phyloP scores from a whole-genome alignment of 2,888 invertebrate species.

The Onchidella celtica region DNA sequence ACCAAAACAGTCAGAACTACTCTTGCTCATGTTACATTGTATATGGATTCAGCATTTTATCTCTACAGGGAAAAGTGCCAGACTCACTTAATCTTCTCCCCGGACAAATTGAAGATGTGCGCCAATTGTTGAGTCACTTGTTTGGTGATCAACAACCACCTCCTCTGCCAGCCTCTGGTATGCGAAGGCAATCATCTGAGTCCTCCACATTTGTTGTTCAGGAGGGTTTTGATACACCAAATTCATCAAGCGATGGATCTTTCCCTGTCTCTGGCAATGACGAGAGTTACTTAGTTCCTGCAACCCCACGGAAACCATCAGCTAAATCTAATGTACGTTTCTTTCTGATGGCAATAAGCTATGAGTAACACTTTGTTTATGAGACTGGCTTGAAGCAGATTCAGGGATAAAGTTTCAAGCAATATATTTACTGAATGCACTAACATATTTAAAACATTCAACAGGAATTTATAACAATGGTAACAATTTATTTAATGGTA shows the following conservation, averaged over 20 bases:
- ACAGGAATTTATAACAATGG: too few species aligned
- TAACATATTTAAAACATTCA: too few species aligned
- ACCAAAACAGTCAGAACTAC: too few species aligned
- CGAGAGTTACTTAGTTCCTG: constrained; percentile 24
- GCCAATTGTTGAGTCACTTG: not conserved
- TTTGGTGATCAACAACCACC: not conserved
- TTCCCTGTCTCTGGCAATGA: not conserved
- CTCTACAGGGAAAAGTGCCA: constrained; percentile 23
- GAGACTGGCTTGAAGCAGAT: too few species aligned
- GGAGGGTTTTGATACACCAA: constrained; percentile 21
- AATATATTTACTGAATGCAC: too few species aligned
- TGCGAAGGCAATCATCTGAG: not conserved
- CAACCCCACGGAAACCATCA: not conserved
- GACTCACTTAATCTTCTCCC: constrained; percentile 31
- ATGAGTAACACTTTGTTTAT: too few species aligned
- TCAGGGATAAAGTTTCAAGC: too few species aligned
- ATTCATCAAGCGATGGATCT: constrained; percentile 22
- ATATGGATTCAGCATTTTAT: too few species aligned
- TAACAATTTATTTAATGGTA: too few species aligned
- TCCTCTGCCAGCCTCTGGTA: not conserved
- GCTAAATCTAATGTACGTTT: not conserved
- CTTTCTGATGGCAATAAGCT: too few species aligned
- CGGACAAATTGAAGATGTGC: constrained; percentile 27
- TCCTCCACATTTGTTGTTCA: not conserved
- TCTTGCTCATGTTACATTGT: too few species aligned